These are phyloP conservation scores for Lasioglossum albipes DNA, from an alignment of 1,140 invertebrate species.

Conservation along the genomic window DNA sequence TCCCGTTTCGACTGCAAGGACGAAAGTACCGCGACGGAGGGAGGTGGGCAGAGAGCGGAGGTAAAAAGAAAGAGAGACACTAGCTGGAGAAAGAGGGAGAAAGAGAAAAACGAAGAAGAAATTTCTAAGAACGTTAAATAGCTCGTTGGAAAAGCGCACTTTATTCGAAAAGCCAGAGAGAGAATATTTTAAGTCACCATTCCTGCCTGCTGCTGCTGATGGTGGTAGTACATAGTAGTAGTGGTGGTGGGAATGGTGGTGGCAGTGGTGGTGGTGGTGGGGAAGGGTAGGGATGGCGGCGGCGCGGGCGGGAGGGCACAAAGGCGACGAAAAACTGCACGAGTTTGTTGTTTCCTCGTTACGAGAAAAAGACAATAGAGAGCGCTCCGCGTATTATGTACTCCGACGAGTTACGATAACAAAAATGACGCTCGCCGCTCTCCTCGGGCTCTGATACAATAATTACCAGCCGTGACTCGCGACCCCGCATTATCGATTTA, in stretches of 20 bases:
- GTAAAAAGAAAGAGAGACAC: no score
- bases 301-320: not conserved
- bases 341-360: slow-evolving; percentile 39
- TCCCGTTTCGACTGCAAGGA: slow-evolving; percentile 6
- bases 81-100: no score
- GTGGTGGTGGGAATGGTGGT: no score
- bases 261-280: no score
- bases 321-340: slow-evolving; percentile 32
- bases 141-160: slow-evolving; percentile 13
- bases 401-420: slow-evolving; percentile 41
- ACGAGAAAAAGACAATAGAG: slow-evolving; percentile 35
- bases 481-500: slow-evolving; percentile 65
- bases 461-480: slow-evolving; percentile 53
- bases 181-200: slow-evolving; percentile 32
- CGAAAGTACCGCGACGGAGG: not conserved
- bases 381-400: slow-evolving; percentile 35
- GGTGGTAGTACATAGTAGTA: no score
- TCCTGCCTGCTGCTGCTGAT: not conserved
- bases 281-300: not conserved
- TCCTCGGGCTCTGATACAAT: slow-evolving; percentile 44
- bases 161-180: slow-evolving; percentile 34
- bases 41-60: not conserved
- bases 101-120: not conserved
- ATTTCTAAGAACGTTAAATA: slow-evolving; percentile 37
- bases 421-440: slow-evolving; percentile 41